Base-by-base conservation (phyloP, 2,888 invertebrate genomes). In the Cryptus viduatorius region DNA sequence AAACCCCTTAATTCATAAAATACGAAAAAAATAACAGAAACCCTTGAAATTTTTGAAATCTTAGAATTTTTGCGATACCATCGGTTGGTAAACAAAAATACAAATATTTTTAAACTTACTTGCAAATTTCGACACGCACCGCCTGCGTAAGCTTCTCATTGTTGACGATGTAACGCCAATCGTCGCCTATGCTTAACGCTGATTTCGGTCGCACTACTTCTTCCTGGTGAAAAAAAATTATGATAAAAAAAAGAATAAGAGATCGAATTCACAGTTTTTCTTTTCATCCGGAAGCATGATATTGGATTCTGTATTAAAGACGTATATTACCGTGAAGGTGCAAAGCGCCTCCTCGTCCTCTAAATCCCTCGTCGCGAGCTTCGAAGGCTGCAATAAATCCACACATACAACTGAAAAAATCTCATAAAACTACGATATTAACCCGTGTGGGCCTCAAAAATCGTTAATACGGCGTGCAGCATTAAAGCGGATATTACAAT, bases 71-170 rank as follows among this genome's bases (percentile, higher is more conserved):
- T 24, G 37, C 37, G 37, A 37, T 37, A 48, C 0, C 12, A n/a
- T 14, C 12, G 8, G 12, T 24, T 19, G 14, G 1, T 1, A 1
- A 69, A 29, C 31, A 46, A 69, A 14, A 19, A 16, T 64, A 59
- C 24, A n/a, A 61, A 68, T 69, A 16, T 53, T 59, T 53, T 65
- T 73, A 12, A 56, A 80, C 78, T 95, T 94, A 97, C 97, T 92
- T 85, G 94, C 97, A 98, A 86, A 95, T 95, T 93, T 97, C 97
- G 1, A 96, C 95, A 31, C 95, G 95, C 53, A 97, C 95, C n/a
- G 96, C 96, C 93, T 98, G 97, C 5, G 95, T 94, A 46, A 95
- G 95, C 0, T 95, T 93, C 0, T 95, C 94, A 14, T 95, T 95
- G 90, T 97, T 96, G 0, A 97, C 94, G 29, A 97, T 95, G 76